These are phyloP conservation scores for Yponomeuta malinellus DNA, from an alignment of 2,888 invertebrate species.

Conservation along the genomic window DNA sequence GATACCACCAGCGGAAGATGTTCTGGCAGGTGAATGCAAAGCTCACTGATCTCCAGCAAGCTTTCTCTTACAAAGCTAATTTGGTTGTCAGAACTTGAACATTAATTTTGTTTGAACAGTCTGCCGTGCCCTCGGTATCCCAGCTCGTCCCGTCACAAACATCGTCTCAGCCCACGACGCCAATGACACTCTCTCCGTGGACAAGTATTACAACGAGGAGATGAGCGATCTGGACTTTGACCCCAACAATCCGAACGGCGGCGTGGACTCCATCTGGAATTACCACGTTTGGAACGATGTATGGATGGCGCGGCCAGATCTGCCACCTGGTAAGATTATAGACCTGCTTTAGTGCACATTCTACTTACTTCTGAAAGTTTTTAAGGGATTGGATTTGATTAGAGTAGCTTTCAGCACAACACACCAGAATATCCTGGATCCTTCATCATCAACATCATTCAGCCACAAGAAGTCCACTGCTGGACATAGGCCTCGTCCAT, in stretches of 20 bases:
- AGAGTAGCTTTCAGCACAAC: too few relatives aligned
- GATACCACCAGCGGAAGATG: too few relatives aligned
- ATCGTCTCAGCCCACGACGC: constrained; percentile 91
- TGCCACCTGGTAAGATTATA: constrained; percentile 71
- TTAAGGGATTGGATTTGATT: too few relatives aligned
- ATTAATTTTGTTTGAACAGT: constrained; percentile 58
- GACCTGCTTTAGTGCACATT: too few relatives aligned
- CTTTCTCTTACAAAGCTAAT: too few relatives aligned
- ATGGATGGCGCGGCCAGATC: constrained; percentile 89
- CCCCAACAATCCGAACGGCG: constrained; percentile 79
- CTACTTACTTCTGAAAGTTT: background rate
- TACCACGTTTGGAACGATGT: constrained; percentile 94
- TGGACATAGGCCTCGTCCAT: too few relatives aligned
- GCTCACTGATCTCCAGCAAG: too few relatives aligned
- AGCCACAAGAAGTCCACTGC: too few relatives aligned
- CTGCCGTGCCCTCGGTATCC: constrained; percentile 87
- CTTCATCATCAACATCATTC: too few relatives aligned
- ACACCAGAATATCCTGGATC: too few relatives aligned
- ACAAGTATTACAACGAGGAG: constrained; percentile 82
- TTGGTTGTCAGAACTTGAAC: background rate
- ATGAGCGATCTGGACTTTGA: constrained; percentile 80
- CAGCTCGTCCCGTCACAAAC: constrained; percentile 88
- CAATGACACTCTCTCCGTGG: constrained; percentile 85
- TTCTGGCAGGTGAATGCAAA: too few relatives aligned
- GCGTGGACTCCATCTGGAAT: constrained; percentile 89